Percentiles rank a stretch among this genome's conserved stretches.
Conservation (phyloP, 2,888 invertebrate genomes). For the Notocelia uddmanniana region DNA sequence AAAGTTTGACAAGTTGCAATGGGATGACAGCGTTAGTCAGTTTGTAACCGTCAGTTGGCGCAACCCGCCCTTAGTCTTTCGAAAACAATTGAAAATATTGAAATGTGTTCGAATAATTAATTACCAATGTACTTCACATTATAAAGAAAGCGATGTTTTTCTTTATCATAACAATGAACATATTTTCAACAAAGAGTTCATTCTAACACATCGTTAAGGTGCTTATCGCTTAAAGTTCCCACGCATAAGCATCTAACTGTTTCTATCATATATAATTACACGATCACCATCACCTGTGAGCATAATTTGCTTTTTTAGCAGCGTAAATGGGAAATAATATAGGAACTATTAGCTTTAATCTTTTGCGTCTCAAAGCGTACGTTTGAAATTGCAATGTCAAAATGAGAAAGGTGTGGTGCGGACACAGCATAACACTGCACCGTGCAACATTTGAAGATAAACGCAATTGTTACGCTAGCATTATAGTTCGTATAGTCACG, state of each 20-base stretch:
- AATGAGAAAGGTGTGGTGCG: slow-evolving; percentile 10
- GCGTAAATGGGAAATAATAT: slow-evolving; percentile 3
- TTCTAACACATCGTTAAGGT: slow-evolving; percentile 21
- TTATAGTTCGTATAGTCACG: slow-evolving; percentile 58
- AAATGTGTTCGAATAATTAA: too few relatives aligned
- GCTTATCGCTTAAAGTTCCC: slow-evolving; percentile 33
- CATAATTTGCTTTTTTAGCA: slow-evolving; percentile 14
- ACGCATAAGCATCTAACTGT: slow-evolving; percentile 40
- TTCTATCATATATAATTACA: slow-evolving; percentile 20
- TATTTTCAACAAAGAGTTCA: slow-evolving; percentile 18
- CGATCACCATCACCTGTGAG: slow-evolving; percentile 26
- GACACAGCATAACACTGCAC: slow-evolving; percentile 7
- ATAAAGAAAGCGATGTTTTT: not conserved
- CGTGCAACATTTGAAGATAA: slow-evolving; percentile 20
- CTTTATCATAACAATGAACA: slow-evolving; percentile 14
- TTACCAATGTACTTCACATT: not conserved
- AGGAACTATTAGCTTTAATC: not conserved
- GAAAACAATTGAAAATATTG: not conserved
- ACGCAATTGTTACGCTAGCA: slow-evolving; percentile 50
- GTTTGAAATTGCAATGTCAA: slow-evolving; percentile 8
- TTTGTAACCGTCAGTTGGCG: too few relatives aligned
- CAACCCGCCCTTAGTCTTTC: too few relatives aligned
- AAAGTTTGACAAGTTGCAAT: too few relatives aligned
- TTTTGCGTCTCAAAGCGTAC: not conserved
- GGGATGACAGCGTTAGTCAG: too few relatives aligned